Evolutionary conservation across 2,797 vertebrate species (phyloP).

Genomic region (Phalloptychus januarius): DNA sequence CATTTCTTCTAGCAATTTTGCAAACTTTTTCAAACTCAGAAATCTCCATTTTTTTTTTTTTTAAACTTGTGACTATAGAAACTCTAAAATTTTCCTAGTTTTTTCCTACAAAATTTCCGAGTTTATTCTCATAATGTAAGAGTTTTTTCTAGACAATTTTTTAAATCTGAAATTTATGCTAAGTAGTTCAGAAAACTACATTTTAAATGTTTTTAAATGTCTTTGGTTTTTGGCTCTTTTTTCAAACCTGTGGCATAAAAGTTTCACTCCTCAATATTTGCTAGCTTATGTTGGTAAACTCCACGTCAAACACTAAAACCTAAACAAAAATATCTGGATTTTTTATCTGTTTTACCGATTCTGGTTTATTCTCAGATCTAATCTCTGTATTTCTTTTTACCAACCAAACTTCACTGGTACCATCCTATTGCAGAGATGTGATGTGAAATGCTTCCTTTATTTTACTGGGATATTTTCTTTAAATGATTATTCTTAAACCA

Average conservation of each 20-base stretch:
- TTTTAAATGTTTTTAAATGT: background rate
- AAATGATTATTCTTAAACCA: slow-evolving; percentile 38
- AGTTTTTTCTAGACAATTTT: no score
- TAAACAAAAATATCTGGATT: no score
- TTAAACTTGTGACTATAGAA: no score
- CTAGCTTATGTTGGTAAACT: background rate
- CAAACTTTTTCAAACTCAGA: no score
- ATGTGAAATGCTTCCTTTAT: background rate
- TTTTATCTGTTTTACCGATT: background rate
- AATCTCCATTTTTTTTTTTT: no score
- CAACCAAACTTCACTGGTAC: background rate
- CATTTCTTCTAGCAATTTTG: no score
- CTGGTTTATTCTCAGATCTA: background rate
- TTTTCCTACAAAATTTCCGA: no score
- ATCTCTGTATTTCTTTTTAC: background rate
- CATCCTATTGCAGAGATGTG: background rate
- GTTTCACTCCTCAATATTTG: background rate
- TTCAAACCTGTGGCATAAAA: background rate
- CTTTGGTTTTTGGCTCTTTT: background rate
- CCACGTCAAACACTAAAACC: no score
- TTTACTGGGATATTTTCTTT: background rate
- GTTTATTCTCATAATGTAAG: no score
- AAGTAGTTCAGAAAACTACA: background rate
- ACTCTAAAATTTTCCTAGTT: no score
- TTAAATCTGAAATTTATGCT: background rate